Conservation (phyloP, 2,113 vertebrate genomes). For the Porphyrio hochstetteri region DNA sequence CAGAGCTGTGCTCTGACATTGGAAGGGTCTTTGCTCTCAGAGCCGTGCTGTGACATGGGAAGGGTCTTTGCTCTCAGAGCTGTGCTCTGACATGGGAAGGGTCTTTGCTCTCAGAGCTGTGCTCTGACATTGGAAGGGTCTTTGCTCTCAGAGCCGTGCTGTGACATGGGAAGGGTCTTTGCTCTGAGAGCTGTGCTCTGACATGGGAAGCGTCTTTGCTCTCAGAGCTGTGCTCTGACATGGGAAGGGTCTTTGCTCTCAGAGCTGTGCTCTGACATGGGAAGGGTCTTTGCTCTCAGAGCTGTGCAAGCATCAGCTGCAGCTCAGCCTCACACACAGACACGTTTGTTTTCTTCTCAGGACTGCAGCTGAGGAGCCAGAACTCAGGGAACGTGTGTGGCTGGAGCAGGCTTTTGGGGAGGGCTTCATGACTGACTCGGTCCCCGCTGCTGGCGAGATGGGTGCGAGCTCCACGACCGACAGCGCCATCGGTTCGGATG, state of each 20-base stretch:
- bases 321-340: rapidly evolving
- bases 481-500: rapidly evolving
- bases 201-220: too few relatives aligned
- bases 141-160: too few relatives aligned
- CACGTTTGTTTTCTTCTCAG: background rate
- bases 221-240: too few relatives aligned
- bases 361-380: background rate
- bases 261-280: too few relatives aligned
- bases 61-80: too few relatives aligned
- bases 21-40: rapidly evolving
- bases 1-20: too few relatives aligned
- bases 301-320: background rate
- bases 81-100: too few relatives aligned
- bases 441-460: rapidly evolving
- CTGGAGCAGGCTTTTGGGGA: background rate
- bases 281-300: background rate
- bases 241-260: too few relatives aligned
- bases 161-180: rapidly evolving
- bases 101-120: background rate
- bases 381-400: rapidly evolving
- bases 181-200: background rate
- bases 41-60: background rate
- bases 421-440: rapidly evolving
- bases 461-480: rapidly evolving
- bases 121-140: too few relatives aligned